phyloP scores from a whole-genome alignment of 2,113 vertebrate species.

The Cebus imitator region DNA sequence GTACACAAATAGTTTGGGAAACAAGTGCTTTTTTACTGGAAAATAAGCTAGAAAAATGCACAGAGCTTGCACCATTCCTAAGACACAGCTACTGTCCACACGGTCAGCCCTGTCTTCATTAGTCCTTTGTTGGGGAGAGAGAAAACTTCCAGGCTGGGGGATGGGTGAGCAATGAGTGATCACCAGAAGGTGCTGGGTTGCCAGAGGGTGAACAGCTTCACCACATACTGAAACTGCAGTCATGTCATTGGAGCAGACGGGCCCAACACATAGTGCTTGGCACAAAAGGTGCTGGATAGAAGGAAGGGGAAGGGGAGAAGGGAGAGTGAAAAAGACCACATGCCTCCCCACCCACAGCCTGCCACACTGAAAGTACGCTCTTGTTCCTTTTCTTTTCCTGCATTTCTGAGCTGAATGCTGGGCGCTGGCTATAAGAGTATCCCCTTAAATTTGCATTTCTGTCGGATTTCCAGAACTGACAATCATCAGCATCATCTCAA shows the following conservation, averaged over 20 bases:
- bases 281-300: not conserved
- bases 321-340: not conserved
- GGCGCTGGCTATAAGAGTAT: fast-evolving
- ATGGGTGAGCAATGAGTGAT: not conserved
- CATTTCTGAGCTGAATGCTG: not conserved
- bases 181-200: not conserved
- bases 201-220: not conserved
- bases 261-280: not conserved
- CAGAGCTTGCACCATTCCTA: not conserved
- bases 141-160: not conserved
- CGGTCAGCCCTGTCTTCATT: not conserved
- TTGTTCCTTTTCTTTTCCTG: not conserved
- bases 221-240: not conserved
- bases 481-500: not conserved
- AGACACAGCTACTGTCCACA: not conserved
- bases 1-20: not conserved
- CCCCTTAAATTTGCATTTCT: not conserved
- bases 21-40: not conserved
- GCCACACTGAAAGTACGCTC: fast-evolving
- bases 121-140: not conserved
- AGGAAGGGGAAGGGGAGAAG: not conserved
- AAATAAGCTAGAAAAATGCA: not conserved
- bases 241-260: not conserved
- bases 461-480: not conserved
- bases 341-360: not conserved